These are phyloP conservation scores for Corticium candelabrum DNA, from an alignment of 37 sponge, comb jelly and placozoan genomes.

Conservation along the genomic window DNA sequence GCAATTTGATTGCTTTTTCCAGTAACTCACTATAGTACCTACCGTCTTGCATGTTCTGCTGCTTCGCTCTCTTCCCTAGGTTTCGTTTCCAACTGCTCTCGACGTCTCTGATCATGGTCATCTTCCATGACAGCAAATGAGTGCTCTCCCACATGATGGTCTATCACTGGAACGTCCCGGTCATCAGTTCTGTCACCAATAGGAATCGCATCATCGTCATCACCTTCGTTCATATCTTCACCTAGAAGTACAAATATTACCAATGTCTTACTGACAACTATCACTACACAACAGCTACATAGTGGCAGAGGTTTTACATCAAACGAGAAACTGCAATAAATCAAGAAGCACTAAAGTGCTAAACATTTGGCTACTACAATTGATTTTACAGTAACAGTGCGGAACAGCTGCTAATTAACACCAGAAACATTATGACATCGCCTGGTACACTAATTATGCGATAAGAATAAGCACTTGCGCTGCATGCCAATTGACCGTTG, in stretches of 20 bases:
- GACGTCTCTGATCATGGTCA: constrained; percentile 59
- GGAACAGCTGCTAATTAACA: too few relatives aligned
- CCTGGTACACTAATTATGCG: too few relatives aligned
- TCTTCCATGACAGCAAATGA: constrained; percentile 54
- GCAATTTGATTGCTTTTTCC: background rate
- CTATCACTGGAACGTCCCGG: constrained; percentile 8
- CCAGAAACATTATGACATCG: too few relatives aligned
- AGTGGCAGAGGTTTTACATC: too few relatives aligned
- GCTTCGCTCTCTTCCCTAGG: constrained; percentile 18
- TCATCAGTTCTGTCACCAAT: background rate
- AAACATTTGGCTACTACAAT: too few relatives aligned
- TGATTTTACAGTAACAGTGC: too few relatives aligned
- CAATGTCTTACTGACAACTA: too few relatives aligned
- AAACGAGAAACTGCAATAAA: too few relatives aligned
- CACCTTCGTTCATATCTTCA: background rate
- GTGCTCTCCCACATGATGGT: constrained; percentile 33
- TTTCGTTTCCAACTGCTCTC: constrained; percentile 25
- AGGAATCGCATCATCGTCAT: background rate
- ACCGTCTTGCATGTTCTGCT: background rate
- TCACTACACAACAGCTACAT: background rate
- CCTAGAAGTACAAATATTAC: too few relatives aligned
- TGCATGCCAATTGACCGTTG: too few relatives aligned
- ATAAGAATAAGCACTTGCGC: too few relatives aligned
- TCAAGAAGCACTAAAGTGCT: too few relatives aligned
- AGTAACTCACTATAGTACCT: background rate